Conservation (phyloP, 2,797 vertebrate genomes). For the Gila robusta region DNA sequence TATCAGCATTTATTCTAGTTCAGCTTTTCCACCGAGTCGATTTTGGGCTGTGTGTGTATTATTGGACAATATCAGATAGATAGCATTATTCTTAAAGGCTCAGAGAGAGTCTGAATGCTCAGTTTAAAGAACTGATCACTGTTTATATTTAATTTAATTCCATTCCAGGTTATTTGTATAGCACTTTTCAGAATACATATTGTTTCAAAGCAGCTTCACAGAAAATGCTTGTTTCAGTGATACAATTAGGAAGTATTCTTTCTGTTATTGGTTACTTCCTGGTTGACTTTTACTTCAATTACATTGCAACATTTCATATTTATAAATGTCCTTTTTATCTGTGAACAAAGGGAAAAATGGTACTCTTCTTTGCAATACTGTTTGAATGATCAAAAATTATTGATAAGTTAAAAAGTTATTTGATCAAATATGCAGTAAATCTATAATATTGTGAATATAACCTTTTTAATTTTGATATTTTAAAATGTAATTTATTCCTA, state of each 20-base stretch:
- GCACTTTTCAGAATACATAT: neutral
- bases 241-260: neutral
- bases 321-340: neutral
- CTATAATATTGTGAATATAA: neutral
- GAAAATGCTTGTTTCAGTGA: neutral
- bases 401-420: neutral
- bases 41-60: constrained; percentile 1
- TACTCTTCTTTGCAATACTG: neutral
- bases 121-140: neutral
- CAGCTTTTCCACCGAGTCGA: neutral
- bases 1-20: neutral
- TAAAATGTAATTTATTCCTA: neutral
- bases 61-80: neutral
- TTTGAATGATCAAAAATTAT: neutral
- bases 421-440: neutral
- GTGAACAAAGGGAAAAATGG: neutral
- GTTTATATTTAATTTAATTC: neutral
- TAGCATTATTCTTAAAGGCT: neutral
- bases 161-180: neutral
- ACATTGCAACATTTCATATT: neutral
- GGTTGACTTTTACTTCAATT: neutral
- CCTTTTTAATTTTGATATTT: neutral
- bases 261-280: neutral
- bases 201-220: neutral
- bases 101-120: neutral